Evolutionary conservation across 2,797 vertebrate species (phyloP).

Genomic region (Lutjanus argentimaculatus): DNA sequence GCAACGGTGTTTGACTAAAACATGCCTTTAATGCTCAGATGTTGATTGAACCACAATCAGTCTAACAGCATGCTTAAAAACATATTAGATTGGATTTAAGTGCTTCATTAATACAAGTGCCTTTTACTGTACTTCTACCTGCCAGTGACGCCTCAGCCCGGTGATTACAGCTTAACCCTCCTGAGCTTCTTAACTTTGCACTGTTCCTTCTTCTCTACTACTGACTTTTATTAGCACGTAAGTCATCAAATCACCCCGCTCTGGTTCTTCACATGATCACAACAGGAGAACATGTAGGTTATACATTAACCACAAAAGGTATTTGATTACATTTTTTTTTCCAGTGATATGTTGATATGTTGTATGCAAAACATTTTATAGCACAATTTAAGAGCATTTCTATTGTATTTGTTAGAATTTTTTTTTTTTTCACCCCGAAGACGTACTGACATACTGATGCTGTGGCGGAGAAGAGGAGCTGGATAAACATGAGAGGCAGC

Average conservation of each 20-base stretch:
- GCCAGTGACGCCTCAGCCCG: neutral
- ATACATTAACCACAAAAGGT: neutral
- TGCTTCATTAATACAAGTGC: constrained; percentile 27
- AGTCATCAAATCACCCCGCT: constrained; percentile 13
- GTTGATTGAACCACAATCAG: constrained; percentile 40
- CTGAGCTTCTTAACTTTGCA: neutral
- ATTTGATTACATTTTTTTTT: constrained; percentile 2
- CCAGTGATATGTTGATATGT: neutral
- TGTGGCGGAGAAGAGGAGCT: neutral
- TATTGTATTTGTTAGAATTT: neutral
- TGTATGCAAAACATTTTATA: neutral
- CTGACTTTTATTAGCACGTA: neutral
- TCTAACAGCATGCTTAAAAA: constrained; percentile 6
- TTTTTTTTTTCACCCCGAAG: neutral
- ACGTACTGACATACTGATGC: neutral
- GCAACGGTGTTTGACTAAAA: neutral
- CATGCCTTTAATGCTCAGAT: neutral
- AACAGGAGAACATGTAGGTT: neutral
- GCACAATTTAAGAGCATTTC: neutral
- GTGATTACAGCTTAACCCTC: constrained; percentile 19
- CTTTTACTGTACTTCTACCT: constrained; percentile 17
- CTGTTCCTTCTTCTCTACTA: neutral
- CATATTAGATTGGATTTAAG: neutral
- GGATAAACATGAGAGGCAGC: neutral
- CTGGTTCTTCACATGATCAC: neutral